Percentiles rank a stretch among this genome's conserved stretches.
These are phyloP conservation scores for Platyrinchus mystaceus DNA, from an alignment of 2,797 vertebrate genomes.

Conservation along the genomic window DNA sequence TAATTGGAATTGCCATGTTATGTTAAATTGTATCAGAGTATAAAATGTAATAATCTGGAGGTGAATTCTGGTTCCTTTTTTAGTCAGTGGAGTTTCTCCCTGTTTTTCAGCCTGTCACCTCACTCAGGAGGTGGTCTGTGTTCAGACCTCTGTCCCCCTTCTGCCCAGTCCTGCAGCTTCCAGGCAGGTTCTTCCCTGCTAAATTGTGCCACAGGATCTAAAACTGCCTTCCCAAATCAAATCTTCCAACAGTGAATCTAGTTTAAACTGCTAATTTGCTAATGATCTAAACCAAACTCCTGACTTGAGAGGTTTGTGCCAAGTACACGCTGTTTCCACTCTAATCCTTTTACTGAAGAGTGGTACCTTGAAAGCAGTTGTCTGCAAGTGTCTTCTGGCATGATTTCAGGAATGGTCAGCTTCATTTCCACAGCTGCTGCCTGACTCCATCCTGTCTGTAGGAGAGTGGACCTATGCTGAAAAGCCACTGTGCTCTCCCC, in stretches of 20 bases:
- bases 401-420: neutral
- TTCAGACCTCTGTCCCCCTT: neutral
- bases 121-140: rapidly evolving
- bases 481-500: neutral
- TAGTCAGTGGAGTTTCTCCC: neutral
- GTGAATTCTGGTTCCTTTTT: neutral
- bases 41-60: neutral
- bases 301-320: neutral
- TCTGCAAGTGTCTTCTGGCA: neutral
- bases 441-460: neutral
- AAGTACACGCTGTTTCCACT: neutral
- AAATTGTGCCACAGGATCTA: neutral
- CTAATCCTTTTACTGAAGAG: neutral
- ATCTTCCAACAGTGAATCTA: neutral
- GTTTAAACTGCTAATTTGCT: neutral
- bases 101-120: neutral
- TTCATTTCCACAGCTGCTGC: neutral
- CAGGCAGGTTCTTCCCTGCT: neutral
- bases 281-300: neutral
- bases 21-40: neutral
- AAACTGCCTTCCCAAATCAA: neutral
- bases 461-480: neutral
- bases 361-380: neutral
- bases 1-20: neutral
- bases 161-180: neutral